Conservation (phyloP, 2,888 invertebrate species). For the Carabus problematicus region DNA sequence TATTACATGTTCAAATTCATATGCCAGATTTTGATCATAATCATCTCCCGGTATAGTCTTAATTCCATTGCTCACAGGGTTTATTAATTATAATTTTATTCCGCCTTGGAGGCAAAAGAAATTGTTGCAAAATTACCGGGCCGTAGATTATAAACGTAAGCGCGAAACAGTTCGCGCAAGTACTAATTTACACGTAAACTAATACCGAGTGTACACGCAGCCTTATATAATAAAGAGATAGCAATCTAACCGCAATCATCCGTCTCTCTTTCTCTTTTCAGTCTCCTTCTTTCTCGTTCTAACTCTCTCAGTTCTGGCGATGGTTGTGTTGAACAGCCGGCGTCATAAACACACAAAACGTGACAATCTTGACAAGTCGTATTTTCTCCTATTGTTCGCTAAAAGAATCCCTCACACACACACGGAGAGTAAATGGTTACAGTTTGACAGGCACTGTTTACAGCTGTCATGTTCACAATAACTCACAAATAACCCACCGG, state of each 20-base stretch:
- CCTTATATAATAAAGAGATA: constrained; percentile 33
- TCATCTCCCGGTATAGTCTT: no score
- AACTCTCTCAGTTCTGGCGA: neutral
- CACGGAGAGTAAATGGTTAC: constrained; percentile 33
- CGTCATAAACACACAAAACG: constrained; percentile 37
- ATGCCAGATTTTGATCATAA: no score
- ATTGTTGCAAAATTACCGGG: no score
- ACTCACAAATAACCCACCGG: constrained; percentile 36
- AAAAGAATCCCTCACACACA: constrained; percentile 41
- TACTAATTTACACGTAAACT: no score
- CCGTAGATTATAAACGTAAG: no score
- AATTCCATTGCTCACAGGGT: no score
- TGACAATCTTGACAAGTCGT: constrained; percentile 41
- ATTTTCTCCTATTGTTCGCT: constrained; percentile 37
- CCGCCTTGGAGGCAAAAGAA: no score
- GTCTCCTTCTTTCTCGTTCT: constrained; percentile 6
- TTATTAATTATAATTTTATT: no score
- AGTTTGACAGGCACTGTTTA: constrained; percentile 41
- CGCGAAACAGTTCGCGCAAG: no score
- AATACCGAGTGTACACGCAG: neutral
- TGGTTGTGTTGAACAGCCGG: neutral
- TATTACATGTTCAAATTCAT: no score
- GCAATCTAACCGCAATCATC: constrained; percentile 21
- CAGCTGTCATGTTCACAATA: constrained; percentile 42
- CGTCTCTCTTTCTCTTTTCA: neutral